A percentile compares a stretch with the other conserved stretches of the same genome.
phyloP scores from a whole-genome alignment of 2,797 vertebrate genomes.

The Dipus sagitta region DNA sequence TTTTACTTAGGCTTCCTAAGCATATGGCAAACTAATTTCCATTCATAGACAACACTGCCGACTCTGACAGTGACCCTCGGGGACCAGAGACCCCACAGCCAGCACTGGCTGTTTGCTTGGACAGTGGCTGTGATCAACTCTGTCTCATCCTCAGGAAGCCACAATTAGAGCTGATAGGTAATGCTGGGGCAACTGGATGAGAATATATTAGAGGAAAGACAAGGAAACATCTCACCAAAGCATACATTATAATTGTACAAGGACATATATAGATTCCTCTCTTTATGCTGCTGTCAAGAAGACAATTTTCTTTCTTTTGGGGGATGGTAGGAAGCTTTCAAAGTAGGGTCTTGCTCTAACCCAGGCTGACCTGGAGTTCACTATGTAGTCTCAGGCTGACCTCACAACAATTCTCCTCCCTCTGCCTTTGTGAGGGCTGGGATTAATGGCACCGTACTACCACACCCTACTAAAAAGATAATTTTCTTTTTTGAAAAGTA shows the following conservation, averaged over 20 bases:
- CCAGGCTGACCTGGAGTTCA: no score
- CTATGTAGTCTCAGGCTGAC: no score
- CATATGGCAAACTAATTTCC: not conserved
- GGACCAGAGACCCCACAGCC: not conserved
- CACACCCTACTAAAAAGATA: not conserved
- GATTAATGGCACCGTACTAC: no score
- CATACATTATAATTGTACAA: rapidly evolving
- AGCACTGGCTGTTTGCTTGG: not conserved
- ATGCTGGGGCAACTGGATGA: not conserved
- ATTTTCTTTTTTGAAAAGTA: not conserved
- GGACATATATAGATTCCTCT: not conserved
- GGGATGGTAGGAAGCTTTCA: no score
- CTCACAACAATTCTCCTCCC: no score
- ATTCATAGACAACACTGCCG: not conserved
- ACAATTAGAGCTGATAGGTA: not conserved
- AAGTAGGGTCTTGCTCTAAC: no score
- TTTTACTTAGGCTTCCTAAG: not conserved
- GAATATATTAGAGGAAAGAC: not conserved
- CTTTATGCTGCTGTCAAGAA: not conserved
- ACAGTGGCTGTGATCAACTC: not conserved
- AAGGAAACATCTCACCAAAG: not conserved
- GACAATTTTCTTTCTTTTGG: no score
- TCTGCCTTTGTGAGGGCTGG: no score
- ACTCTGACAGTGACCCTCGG: not conserved
- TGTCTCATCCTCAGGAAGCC: not conserved